A percentile compares a stretch with the other conserved stretches of the same genome.
phyloP scores from a whole-genome alignment of 1,140 invertebrate species.

The Aphelenchoides avenae region DNA sequence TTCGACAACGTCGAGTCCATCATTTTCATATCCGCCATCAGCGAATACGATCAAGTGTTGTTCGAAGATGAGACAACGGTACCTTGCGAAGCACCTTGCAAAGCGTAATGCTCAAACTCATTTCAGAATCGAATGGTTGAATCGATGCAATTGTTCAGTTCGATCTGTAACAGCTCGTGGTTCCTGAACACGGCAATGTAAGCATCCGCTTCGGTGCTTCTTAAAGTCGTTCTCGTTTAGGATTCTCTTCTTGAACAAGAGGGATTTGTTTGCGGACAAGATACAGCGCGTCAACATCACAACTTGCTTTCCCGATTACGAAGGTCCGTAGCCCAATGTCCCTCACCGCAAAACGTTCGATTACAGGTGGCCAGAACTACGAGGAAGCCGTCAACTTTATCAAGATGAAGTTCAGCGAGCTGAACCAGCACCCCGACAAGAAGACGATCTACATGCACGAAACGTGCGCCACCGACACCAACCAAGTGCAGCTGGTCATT shows the following conservation, averaged over 20 bases:
- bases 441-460: constrained; percentile 53
- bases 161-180: constrained; percentile 58
- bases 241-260: constrained; percentile 41
- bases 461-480: constrained; percentile 61
- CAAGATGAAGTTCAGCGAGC: constrained; percentile 55
- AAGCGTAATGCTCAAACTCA: not conserved
- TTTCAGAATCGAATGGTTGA: constrained; percentile 59
- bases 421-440: constrained; percentile 58
- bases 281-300: constrained; percentile 52
- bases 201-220: not conserved
- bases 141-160: constrained; percentile 54
- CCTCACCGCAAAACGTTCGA: too few relatives aligned
- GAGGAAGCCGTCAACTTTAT: constrained; percentile 57
- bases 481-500: constrained; percentile 59
- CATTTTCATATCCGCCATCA: constrained; percentile 61
- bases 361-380: constrained; percentile 56
- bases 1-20: constrained; percentile 62
- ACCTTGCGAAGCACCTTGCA: not conserved
- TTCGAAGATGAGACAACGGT: constrained; percentile 59
- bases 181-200: constrained; percentile 54
- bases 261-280: constrained; percentile 46
- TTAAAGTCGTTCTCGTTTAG: too few relatives aligned
- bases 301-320: constrained; percentile 48
- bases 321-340: constrained; percentile 29
- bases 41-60: constrained; percentile 62